Evolutionary conservation across 2,888 invertebrate genomes (phyloP), one percentile per base, ranked within the genome.

Genomic region (Caenorhabditis doughertyi): DNA sequence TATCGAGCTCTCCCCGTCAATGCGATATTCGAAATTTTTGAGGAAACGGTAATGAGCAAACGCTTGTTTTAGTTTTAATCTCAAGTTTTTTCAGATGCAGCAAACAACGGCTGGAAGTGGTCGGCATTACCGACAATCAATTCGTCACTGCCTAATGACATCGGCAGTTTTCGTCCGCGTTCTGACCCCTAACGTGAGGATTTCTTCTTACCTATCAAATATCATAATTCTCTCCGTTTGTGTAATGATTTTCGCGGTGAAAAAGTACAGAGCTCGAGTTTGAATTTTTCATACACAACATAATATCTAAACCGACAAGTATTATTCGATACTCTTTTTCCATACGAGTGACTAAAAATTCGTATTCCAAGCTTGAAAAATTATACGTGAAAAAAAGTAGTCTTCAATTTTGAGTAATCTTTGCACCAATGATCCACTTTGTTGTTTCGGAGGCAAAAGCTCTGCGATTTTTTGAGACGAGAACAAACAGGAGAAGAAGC

Each of bases 151-250:
- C 32, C 65, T 87, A 35, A 85, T 83, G 84, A 82, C 86, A 23
- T 84, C 84, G 9, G 74, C 84, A 4, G 86, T 85, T 35, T 87
- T 87, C 65, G 87, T 87, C 1, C 84, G 86, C 55, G 87, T 87
- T 32, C 76, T 87, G 58, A 87, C 87, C 29, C 87, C 87, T 21
- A 85, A 87, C 79, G 87, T 87, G 60, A 83, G 87, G 49, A 18
- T 47, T 74, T 74, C 21, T 39, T 27, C 29, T 44, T 21, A 8
- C 11, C 7, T 25, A 51, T 53, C 58, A 42, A 56, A 58, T 73
- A 44, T 64, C 73, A 64, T 67, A 53, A 27, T 18, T n/a, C 23
- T 23, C 29, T 18, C 7, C 16, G 5, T n/a, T 18, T 55, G 42
- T 53, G 62, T 72, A 64, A 73, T n/a, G 5, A 23, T 53, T 18